Evolutionary conservation across 2,797 vertebrate genomes (phyloP), one percentile per base, ranked within the genome.

Genomic region (Gobionotothen gibberifrons): DNA sequence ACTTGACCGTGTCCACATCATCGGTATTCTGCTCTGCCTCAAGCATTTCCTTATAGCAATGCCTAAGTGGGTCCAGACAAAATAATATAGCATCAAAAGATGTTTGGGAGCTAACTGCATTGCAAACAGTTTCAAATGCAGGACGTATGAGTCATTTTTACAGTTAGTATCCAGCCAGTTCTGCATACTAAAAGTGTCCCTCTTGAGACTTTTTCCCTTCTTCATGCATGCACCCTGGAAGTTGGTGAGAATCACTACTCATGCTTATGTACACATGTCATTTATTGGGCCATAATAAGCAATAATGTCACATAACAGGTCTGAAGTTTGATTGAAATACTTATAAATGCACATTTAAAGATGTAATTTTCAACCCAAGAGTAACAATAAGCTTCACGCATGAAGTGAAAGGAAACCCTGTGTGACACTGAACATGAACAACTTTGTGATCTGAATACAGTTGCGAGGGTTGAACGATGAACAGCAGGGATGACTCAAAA

Each of bases 1-100:
- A 84, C 39, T 76, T 93, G 56, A 93, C 91, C 0, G 87, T 90
- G 88, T 95, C 94, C 76, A 92, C 92, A 0, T 93, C 87, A 1
- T 94, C 93, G 0, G 19, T n/a, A 69, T 74, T 83, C 61, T 91
- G 56, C 43, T 91, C 80, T 1, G n/a, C 56, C 16, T 77, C 54
- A 13, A 73, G 9, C 16, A 93, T 53, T 22, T 93, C 75, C 5
- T 87, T 69, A 62, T 89, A 79, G 81, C 94, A 85, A 89, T 95
- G 92, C 71, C 95, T 96, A 40, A 39, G 9, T 53, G 43, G 72
- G 43, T 12, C 36, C 8, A 81, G 13, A 79, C 6, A 70, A 72
- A 49, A 36, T n/a, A 17, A 56, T 19, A 19, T 2, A 26, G 9
- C 4, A 60, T 57, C 3, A 32, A 57, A 66, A 3, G 0, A 51